A percentile compares a stretch with the other conserved stretches of the same genome.
phyloP scores from a whole-genome alignment of 2,888 invertebrate species.

The Hydroisotoma schaefferi region DNA sequence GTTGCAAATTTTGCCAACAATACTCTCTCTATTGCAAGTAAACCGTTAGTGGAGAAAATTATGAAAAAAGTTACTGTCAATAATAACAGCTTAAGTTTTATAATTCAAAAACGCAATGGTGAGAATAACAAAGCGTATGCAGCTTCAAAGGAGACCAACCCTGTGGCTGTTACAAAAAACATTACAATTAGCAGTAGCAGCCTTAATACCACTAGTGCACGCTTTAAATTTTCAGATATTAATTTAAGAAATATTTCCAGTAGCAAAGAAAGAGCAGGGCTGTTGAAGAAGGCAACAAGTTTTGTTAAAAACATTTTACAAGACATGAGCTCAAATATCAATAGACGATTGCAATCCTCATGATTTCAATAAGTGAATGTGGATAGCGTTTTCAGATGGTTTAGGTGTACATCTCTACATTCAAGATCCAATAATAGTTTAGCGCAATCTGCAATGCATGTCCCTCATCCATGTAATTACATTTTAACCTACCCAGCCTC shows the following conservation, averaged over 20 bases:
- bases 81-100: neutral
- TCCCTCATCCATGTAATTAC: no score
- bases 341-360: slow-evolving; percentile 22
- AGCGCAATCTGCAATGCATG: no score
- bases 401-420: no score
- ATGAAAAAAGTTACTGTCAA: neutral
- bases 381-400: neutral
- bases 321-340: slow-evolving; percentile 31
- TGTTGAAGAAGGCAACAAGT: slow-evolving; percentile 26
- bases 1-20: slow-evolving; percentile 32
- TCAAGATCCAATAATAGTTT: no score
- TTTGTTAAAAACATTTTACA: slow-evolving; percentile 29
- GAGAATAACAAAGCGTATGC: neutral
- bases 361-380: neutral
- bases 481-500: no score
- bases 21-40: slow-evolving; percentile 13
- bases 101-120: neutral
- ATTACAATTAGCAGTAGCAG: slow-evolving; percentile 15
- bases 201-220: slow-evolving; percentile 14
- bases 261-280: slow-evolving; percentile 6
- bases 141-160: neutral
- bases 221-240: slow-evolving; percentile 4
- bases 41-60: neutral
- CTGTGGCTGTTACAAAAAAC: slow-evolving; percentile 1
- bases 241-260: neutral